Base-by-base conservation (phyloP, 2,888 invertebrate species). In the Meiosimyza decipiens region DNA sequence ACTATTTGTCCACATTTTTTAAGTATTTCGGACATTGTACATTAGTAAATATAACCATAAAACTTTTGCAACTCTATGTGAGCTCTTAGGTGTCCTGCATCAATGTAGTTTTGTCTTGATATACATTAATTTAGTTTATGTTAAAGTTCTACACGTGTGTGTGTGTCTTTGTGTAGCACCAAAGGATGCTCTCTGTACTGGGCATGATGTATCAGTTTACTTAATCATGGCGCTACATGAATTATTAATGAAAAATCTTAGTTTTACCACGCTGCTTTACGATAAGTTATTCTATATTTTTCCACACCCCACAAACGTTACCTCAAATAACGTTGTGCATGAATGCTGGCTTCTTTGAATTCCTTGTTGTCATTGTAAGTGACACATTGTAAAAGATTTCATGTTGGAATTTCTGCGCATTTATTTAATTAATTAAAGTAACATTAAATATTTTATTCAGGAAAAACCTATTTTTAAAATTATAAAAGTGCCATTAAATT, bases 171-270 rank as follows among this genome's bases (percentile, higher is more conserved):
- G 9, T 40, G 9, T 2, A 6, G 40, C 40, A 40, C 40, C 9
- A 40, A 40, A 40, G 18, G 54, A 11, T 57, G 18, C 22, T 16
- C 9, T 28, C 12, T 7, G 12, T 57, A n/a, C 18, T 60, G 50
- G 33, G 6, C 11, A 47, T 60, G 47, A 70, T 62, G 33, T 70
- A 60, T 55, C 71, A 64, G 57, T 55, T 64, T 64, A 71, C 71
- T 71, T 71, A 64, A 71, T 71, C 64, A 55, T 47, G 28, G 64
- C 16, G 40, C 50, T 16, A 13, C 71, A 64, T 71, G 71, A 71
- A 71, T 71, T 71, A 63, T 55, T 64, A 71, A 71, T 71, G 71
- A 71, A 54, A 63, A 54, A 50, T 16, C 57, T 64, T 54, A 15
- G 11, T 50, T 57, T 28, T 33, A 7, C 59, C n/a, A 13, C 62